Evolutionary conservation across 2,113 vertebrate species (phyloP).

Genomic region (Oncorhynchus tshawytscha): DNA sequence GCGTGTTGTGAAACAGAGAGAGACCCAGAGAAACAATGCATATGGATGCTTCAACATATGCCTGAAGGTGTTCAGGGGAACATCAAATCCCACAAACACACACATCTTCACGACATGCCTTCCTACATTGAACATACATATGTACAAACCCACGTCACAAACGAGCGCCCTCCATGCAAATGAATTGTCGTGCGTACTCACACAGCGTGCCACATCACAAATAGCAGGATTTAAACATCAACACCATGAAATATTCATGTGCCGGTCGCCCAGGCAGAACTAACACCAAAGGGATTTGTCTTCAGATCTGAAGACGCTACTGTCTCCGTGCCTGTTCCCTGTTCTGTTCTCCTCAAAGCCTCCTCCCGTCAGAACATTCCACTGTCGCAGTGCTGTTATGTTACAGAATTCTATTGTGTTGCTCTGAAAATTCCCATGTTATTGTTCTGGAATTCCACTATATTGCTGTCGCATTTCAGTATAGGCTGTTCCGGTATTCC

Average conservation of each 20-base stretch:
- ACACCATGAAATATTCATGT: constrained; percentile 74
- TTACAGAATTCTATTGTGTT: background rate
- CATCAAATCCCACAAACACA: too few relatives aligned
- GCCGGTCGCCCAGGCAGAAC: constrained; percentile 65
- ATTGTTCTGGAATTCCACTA: background rate
- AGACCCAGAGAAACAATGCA: too few relatives aligned
- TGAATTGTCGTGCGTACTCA: background rate
- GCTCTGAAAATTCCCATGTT: background rate
- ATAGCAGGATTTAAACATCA: constrained; percentile 72
- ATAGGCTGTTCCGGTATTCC: background rate
- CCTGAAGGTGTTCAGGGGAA: too few relatives aligned
- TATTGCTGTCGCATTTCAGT: background rate
- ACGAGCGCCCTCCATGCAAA: background rate
- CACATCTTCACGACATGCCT: too few relatives aligned
- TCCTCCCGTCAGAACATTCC: constrained; percentile 3
- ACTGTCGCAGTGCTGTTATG: background rate
- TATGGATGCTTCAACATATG: too few relatives aligned
- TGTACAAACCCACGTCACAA: background rate
- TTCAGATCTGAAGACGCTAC: constrained; percentile 68
- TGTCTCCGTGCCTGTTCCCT: constrained; percentile 46
- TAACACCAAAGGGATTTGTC: constrained; percentile 68
- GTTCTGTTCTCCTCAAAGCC: constrained; percentile 14
- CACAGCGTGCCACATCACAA: constrained; percentile 63
- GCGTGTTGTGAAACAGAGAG: too few relatives aligned
- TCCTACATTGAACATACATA: background rate